Percentiles rank a stretch among this genome's conserved stretches.
phyloP scores from a whole-genome alignment of 2,113 vertebrate genomes.

The Neolamprologus toae region DNA sequence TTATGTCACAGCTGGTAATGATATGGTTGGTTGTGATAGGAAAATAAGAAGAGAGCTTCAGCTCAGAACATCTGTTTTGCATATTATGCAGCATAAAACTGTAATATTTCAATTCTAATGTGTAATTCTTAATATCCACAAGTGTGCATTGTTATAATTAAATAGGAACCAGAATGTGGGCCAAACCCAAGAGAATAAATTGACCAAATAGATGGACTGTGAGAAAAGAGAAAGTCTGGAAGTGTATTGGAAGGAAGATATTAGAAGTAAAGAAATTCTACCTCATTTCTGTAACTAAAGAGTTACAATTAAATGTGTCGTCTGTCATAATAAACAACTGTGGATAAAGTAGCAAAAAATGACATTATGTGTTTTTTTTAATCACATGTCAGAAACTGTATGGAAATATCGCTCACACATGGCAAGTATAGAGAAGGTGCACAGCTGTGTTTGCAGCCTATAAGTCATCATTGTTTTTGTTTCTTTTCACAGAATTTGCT shows the following conservation, averaged over 20 bases:
- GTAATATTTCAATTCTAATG: neutral
- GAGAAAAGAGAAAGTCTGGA: neutral
- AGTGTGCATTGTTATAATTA: neutral
- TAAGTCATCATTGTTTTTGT: neutral
- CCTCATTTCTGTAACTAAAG: neutral
- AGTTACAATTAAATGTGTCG: neutral
- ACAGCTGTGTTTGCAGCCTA: neutral
- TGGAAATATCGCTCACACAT: neutral
- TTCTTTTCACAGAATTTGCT: neutral
- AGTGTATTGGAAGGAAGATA: neutral
- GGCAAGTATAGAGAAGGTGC: neutral
- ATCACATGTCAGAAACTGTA: neutral
- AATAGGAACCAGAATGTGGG: neutral
- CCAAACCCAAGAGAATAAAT: neutral
- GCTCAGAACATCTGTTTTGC: constrained; percentile 10
- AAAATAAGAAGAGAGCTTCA: neutral
- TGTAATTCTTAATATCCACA: neutral
- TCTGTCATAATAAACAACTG: neutral
- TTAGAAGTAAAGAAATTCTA: neutral
- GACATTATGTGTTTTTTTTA: neutral
- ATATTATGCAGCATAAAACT: neutral
- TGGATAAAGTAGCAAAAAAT: neutral
- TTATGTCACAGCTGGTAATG: neutral
- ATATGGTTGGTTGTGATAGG: neutral
- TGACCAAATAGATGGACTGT: neutral